Conservation (phyloP, 2,113 vertebrate genomes). For the Heterocephalus glaber region DNA sequence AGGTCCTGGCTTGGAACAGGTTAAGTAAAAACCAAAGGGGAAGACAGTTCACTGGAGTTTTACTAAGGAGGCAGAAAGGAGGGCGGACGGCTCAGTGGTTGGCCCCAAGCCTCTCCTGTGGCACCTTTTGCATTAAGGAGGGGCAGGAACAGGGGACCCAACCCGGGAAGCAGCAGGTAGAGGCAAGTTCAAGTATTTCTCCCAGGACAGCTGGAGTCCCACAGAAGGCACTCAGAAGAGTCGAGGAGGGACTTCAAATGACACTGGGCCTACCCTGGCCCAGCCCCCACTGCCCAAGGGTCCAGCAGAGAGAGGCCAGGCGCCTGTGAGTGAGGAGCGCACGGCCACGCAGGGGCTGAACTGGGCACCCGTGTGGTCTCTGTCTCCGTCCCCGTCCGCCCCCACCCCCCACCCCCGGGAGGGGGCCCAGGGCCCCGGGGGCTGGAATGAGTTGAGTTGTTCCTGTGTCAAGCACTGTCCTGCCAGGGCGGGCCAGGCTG, state of each 20-base stretch:
- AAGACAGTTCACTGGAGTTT: conserved; percentile 78
- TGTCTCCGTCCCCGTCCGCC: too few species aligned
- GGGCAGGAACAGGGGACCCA: conserved; percentile 43
- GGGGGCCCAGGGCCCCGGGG: conserved; percentile 61
- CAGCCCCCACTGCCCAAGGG: conserved; percentile 45
- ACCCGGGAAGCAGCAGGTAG: conserved; percentile 87
- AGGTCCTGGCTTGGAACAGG: conserved; percentile 80
- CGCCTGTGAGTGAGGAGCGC: too few species aligned
- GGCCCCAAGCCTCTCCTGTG: conserved; percentile 79
- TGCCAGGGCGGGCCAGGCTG: conserved; percentile 59
- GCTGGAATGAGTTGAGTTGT: conserved; percentile 75
- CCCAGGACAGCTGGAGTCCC: conserved; percentile 85
- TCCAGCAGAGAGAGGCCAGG: too few species aligned
- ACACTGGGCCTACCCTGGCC: conserved; percentile 59
- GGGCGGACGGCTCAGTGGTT: conserved; percentile 77
- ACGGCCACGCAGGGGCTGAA: too few species aligned
- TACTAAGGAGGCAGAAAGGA: conserved; percentile 78
- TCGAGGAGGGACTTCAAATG: conserved; percentile 76
- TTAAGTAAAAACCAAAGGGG: conserved; percentile 83
- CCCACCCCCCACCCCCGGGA: background rate
- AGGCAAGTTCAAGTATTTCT: conserved; percentile 88
- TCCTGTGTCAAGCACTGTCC: conserved; percentile 79
- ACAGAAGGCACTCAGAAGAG: conserved; percentile 90
- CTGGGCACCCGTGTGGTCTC: too few species aligned
- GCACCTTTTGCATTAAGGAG: conserved; percentile 70